Evolutionary conservation across 2,113 vertebrate species (phyloP).

Genomic region (Crotalus horridus): DNA sequence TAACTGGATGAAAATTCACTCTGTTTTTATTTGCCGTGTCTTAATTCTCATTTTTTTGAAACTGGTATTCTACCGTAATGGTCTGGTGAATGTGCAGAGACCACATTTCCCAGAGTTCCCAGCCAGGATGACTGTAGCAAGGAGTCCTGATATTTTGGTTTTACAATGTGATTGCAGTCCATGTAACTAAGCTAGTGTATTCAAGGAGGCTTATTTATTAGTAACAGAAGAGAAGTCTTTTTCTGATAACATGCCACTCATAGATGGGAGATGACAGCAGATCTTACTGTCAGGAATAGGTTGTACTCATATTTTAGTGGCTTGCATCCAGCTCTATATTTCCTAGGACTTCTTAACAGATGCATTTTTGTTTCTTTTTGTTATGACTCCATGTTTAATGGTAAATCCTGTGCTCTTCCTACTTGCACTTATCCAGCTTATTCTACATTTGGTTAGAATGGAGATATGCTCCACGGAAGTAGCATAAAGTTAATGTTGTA

Average conservation of each 20-base stretch:
- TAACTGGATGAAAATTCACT: neutral
- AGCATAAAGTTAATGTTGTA: neutral
- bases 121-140: neutral
- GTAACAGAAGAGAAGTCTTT: neutral
- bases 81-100: neutral
- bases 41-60: neutral
- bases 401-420: neutral
- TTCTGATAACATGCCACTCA: neutral
- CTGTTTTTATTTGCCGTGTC: neutral
- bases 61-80: neutral
- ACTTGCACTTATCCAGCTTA: neutral
- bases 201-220: neutral
- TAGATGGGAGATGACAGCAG: neutral
- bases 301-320: neutral
- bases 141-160: neutral
- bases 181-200: neutral
- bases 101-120: neutral
- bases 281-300: neutral
- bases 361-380: neutral
- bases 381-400: neutral
- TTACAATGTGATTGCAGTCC: neutral
- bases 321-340: neutral
- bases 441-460: fast-evolving
- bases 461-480: neutral
- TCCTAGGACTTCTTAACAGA: neutral